A percentile compares a stretch with the other conserved stretches of the same genome.
Evolutionary conservation across 2,113 vertebrate genomes (phyloP).

Genomic region (Gracilinanus agilis): DNA sequence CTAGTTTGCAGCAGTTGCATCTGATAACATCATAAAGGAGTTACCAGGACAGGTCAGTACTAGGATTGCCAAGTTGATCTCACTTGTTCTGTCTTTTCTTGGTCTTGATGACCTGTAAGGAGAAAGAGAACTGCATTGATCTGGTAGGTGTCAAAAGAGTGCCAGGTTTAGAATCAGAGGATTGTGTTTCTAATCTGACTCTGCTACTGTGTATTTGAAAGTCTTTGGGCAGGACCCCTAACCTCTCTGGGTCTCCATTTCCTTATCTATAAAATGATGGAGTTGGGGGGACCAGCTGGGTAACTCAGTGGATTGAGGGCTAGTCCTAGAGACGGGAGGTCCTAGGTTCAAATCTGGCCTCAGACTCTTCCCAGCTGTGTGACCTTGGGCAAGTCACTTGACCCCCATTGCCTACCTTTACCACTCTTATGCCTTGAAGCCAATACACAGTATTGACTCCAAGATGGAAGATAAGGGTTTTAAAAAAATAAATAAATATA

Average conservation of each 20-base stretch:
- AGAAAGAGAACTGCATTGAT: not conserved
- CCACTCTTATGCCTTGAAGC: too few relatives aligned
- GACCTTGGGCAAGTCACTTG: too few relatives aligned
- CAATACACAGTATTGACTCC: too few relatives aligned
- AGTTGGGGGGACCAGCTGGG: too few relatives aligned
- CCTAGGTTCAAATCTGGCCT: too few relatives aligned
- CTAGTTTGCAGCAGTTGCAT: not conserved
- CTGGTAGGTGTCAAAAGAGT: not conserved
- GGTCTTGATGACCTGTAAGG: constrained; percentile 51
- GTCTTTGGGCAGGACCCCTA: not conserved
- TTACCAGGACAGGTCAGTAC: not conserved
- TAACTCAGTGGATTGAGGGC: too few relatives aligned
- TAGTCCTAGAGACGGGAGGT: too few relatives aligned
- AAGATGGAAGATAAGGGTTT: too few relatives aligned
- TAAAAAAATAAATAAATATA: too few relatives aligned
- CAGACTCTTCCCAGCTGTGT: too few relatives aligned
- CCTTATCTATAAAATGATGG: too few relatives aligned
- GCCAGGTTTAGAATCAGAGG: not conserved
- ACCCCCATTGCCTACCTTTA: too few relatives aligned
- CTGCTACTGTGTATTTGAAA: not conserved
- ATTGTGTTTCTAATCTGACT: not conserved
- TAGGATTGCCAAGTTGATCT: not conserved
- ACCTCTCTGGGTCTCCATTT: not conserved
- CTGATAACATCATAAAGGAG: not conserved
- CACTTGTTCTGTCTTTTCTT: constrained; percentile 16